Evolutionary conservation across 2,888 invertebrate genomes (phyloP).

Genomic region (Callosobruchus maculatus): DNA sequence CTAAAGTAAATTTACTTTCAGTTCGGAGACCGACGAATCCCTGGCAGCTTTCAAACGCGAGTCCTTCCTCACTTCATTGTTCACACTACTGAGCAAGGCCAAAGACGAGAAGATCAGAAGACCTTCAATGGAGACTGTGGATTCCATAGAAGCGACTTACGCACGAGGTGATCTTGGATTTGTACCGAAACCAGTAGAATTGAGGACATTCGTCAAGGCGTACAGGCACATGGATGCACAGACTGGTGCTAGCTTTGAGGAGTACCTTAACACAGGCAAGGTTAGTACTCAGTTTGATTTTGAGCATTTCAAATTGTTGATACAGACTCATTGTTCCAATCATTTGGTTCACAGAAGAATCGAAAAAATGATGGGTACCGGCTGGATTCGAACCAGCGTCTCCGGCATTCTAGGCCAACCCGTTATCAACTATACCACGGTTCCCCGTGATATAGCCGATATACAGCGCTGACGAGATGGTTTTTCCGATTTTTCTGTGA

Average conservation of each 20-base stretch:
- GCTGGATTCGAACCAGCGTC: too few relatives aligned
- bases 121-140: slow-evolving; percentile 50
- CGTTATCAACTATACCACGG: too few relatives aligned
- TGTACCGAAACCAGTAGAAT: slow-evolving; percentile 53
- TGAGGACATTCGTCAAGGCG: slow-evolving; percentile 35
- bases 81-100: slow-evolving; percentile 38
- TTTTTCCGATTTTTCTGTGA: too few relatives aligned
- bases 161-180: slow-evolving; percentile 65
- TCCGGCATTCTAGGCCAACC: too few relatives aligned
- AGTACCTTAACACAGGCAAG: slow-evolving; percentile 17
- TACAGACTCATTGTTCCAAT: too few relatives aligned
- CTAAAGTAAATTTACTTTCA: not conserved
- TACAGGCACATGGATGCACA: slow-evolving; percentile 34
- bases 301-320: too few relatives aligned
- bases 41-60: slow-evolving; percentile 54
- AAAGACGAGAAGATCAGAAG: slow-evolving; percentile 43
- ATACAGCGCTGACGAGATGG: too few relatives aligned
- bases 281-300: not conserved
- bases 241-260: slow-evolving; percentile 34
- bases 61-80: slow-evolving; percentile 50
- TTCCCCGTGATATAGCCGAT: too few relatives aligned
- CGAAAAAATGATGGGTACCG: too few relatives aligned
- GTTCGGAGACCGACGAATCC: slow-evolving; percentile 47
- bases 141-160: slow-evolving; percentile 49
- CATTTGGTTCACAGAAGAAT: too few relatives aligned